Conservation (phyloP, 2,113 vertebrate genomes). For the Pangasianodon gigas region DNA sequence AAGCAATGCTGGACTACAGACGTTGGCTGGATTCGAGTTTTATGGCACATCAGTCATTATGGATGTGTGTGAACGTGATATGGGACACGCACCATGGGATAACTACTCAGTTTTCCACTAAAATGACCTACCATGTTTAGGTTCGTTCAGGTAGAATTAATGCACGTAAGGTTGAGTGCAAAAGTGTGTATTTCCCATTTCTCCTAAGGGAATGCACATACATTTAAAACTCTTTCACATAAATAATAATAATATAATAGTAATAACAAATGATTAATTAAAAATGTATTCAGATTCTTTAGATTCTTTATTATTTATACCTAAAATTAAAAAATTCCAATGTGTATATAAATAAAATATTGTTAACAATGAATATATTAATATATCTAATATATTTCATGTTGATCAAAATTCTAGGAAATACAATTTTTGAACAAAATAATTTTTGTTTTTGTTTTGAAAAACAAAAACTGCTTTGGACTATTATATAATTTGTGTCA, state of each 20-base stretch:
- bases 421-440: background rate
- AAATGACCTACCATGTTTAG: background rate
- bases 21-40: constrained; percentile 8
- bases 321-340: background rate
- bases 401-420: background rate
- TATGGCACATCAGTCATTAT: background rate
- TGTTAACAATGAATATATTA: background rate
- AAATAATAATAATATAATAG: too few relatives aligned
- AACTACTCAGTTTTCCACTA: background rate
- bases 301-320: background rate
- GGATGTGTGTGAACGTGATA: background rate
- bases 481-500: background rate
- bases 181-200: background rate
- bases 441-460: too few relatives aligned
- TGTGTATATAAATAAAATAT: background rate
- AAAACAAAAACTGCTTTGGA: too few relatives aligned
- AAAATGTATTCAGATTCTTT: background rate
- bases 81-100: background rate
- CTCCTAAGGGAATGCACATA: background rate
- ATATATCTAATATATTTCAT: background rate
- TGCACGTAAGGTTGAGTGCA: background rate
- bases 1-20: background rate
- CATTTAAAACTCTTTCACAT: background rate
- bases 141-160: background rate
- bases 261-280: background rate